Conservation (phyloP, 2,888 invertebrate species). For the Drosophila aldrichi region DNA sequence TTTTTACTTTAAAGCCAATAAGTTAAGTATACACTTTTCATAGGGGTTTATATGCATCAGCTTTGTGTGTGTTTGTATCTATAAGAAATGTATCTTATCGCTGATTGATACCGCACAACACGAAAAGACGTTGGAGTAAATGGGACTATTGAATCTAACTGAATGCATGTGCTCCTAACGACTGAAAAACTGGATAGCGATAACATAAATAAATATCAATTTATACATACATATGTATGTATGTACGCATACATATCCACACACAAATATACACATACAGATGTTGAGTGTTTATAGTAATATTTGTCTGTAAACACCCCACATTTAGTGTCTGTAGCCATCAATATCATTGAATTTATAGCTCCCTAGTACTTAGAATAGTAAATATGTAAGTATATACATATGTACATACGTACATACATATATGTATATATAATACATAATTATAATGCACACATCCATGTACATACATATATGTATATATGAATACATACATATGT, state of each 20-base stretch:
- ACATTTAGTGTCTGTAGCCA: neutral
- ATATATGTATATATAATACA: too few relatives aligned
- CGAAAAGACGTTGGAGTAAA: conserved; percentile 39
- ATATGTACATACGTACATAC: neutral
- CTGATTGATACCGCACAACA: conserved; percentile 21
- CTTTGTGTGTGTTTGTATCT: neutral
- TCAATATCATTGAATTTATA: conserved; percentile 4
- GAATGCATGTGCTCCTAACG: conserved; percentile 37
- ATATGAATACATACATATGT: too few relatives aligned
- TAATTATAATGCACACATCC: too few relatives aligned
- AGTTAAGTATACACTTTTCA: neutral
- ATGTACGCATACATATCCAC: conserved; percentile 4
- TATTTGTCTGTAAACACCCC: conserved; percentile 2
- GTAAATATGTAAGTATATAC: neutral
- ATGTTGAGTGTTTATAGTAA: neutral
- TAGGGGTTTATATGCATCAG: neutral
- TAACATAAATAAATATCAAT: conserved; percentile 18
- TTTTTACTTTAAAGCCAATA: conserved; percentile 1
- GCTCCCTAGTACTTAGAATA: neutral
- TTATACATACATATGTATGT: conserved; percentile 6
- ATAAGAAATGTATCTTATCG: conserved; percentile 34
- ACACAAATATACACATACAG: neutral
- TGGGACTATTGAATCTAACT: conserved; percentile 48
- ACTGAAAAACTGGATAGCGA: conserved; percentile 48
- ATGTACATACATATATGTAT: too few relatives aligned